phyloP scores from a whole-genome alignment of 2,797 vertebrate genomes.

The Thripadectes ignobilis region DNA sequence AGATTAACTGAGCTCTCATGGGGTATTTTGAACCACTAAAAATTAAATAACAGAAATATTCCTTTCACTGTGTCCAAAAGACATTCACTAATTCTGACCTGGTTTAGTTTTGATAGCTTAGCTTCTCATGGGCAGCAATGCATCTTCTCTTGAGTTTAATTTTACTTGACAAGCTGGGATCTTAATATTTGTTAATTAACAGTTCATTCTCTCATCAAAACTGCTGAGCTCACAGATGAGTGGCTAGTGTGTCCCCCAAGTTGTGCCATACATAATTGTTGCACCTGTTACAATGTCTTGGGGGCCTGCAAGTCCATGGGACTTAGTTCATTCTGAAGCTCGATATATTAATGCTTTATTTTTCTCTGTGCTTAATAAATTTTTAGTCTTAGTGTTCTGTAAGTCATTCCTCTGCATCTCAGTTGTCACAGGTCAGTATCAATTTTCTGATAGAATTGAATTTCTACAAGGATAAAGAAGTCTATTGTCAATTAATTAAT shows the following conservation, averaged over 20 bases:
- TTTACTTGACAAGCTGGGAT: constrained; percentile 43
- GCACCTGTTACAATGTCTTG: constrained; percentile 4
- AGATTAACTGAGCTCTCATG: not conserved
- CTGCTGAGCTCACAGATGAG: not conserved
- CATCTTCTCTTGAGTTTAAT: constrained; percentile 46
- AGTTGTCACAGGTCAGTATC: not conserved
- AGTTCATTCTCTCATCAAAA: constrained; percentile 24
- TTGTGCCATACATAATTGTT: constrained; percentile 32
- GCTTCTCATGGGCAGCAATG: not conserved
- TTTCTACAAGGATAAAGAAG: not conserved
- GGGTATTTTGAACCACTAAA: not conserved
- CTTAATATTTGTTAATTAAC: constrained; percentile 62
- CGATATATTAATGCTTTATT: not conserved
- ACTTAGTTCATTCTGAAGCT: not conserved
- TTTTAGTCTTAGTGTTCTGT: not conserved
- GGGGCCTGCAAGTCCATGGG: not conserved
- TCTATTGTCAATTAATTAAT: not conserved
- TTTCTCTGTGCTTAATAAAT: not conserved
- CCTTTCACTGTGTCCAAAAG: not conserved
- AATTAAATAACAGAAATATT: not conserved
- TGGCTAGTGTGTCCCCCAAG: constrained; percentile 4
- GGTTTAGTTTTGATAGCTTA: constrained; percentile 9
- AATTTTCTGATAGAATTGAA: not conserved
- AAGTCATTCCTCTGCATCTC: not conserved
- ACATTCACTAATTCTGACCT: not conserved